Evolutionary conservation across 2,888 invertebrate genomes (phyloP).

Genomic region (Lottia gigantea): DNA sequence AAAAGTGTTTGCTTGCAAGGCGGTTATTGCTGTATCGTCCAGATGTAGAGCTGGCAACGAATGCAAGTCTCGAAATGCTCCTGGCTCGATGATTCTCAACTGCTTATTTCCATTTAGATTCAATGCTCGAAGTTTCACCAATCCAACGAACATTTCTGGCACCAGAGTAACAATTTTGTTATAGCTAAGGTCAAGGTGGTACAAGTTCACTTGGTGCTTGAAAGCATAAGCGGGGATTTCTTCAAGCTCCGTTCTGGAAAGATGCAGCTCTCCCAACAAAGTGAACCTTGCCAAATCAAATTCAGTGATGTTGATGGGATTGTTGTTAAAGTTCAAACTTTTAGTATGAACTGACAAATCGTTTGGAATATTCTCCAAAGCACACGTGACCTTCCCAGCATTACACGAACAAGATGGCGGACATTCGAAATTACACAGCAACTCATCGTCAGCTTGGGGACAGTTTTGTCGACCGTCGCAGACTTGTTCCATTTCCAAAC

Average conservation of each 20-base stretch:
- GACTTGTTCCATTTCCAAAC: slow-evolving; percentile 12
- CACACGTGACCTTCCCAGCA: background rate
- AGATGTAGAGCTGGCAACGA: slow-evolving; percentile 9
- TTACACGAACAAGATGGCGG: background rate
- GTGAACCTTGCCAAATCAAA: background rate
- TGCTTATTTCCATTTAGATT: slow-evolving; percentile 15
- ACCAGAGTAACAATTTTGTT: slow-evolving; percentile 2
- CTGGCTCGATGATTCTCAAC: background rate
- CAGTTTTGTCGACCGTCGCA: slow-evolving; percentile 19
- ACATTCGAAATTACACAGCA: slow-evolving; percentile 5
- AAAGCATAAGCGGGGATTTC: background rate
- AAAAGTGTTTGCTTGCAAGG: slow-evolving; percentile 5
- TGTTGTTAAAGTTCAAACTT: background rate
- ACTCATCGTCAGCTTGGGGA: slow-evolving; percentile 21
- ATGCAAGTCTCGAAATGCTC: background rate
- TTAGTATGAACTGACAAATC: background rate
- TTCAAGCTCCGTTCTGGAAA: background rate
- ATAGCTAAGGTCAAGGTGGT: slow-evolving; percentile 16
- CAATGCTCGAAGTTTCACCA: slow-evolving; percentile 11
- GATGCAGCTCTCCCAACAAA: background rate
- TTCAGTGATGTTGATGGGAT: background rate
- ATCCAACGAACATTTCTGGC: background rate
- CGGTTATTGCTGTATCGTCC: background rate
- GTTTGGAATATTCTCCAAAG: slow-evolving; percentile 3
- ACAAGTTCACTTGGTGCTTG: background rate